These are phyloP conservation scores for Siniperca undulata DNA, from an alignment of 2,797 vertebrate genomes.

Conservation along the genomic window DNA sequence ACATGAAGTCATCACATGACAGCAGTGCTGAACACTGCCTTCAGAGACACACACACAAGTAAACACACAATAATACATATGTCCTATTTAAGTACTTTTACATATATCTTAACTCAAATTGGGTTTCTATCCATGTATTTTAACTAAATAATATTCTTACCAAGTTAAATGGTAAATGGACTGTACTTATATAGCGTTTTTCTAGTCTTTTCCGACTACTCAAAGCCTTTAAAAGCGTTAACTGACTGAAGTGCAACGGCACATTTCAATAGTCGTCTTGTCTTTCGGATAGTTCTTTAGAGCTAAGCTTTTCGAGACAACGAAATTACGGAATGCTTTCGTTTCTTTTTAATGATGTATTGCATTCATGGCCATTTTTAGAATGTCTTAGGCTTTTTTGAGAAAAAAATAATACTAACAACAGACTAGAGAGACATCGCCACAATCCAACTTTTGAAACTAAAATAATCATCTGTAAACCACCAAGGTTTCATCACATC, in stretches of 20 bases:
- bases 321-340: not conserved
- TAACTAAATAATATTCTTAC: not conserved
- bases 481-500: not conserved
- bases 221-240: no score
- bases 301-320: not conserved
- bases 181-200: no score
- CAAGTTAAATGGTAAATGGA: no score
- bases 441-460: not conserved
- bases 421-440: not conserved
- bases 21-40: constrained; percentile 59
- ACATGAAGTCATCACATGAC: constrained; percentile 76
- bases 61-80: constrained; percentile 1
- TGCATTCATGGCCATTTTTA: not conserved
- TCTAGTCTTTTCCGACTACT: no score
- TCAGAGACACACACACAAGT: constrained; percentile 35
- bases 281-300: not conserved
- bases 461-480: not conserved
- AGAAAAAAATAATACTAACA: not conserved
- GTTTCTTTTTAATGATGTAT: not conserved
- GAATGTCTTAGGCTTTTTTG: not conserved
- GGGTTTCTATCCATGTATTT: not conserved
- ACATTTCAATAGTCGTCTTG: not conserved
- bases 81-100: not conserved
- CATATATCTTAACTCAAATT: not conserved
- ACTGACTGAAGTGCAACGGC: not conserved